phyloP scores from a whole-genome alignment of 2,797 vertebrate genomes.

The Phalanger gymnotis region DNA sequence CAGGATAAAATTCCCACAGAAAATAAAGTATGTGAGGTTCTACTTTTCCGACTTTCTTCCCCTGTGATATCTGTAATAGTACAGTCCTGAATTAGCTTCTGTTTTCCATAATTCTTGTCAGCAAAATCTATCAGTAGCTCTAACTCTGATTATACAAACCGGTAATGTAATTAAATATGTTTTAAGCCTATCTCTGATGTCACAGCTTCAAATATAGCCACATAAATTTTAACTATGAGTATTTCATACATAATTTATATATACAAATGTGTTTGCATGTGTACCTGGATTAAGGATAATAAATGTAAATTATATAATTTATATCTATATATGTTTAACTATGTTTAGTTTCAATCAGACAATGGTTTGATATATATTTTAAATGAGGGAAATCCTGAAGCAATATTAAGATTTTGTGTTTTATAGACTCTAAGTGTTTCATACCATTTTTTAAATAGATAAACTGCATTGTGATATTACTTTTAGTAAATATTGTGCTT shows the following conservation, averaged over 20 bases:
- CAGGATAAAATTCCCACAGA: conserved; percentile 51
- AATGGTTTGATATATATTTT: conserved; percentile 75
- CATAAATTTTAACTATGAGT: conserved; percentile 67
- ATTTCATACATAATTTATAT: conserved; percentile 80
- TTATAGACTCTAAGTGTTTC: conserved; percentile 67
- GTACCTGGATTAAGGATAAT: conserved; percentile 79
- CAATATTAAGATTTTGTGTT: conserved; percentile 70
- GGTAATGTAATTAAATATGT: conserved; percentile 76
- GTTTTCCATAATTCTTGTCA: conserved; percentile 79
- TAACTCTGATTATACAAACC: conserved; percentile 61
- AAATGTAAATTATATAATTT: conserved; percentile 78
- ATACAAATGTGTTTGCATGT: conserved; percentile 77
- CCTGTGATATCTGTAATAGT: conserved; percentile 75
- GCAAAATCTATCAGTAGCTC: conserved; percentile 78
- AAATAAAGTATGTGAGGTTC: conserved; percentile 43
- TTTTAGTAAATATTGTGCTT: conserved; percentile 78
- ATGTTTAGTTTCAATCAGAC: conserved; percentile 77
- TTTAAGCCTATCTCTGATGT: conserved; percentile 80
- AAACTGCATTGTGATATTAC: conserved; percentile 75
- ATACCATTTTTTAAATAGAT: conserved; percentile 80
- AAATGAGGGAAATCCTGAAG: conserved; percentile 74
- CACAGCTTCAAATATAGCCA: conserved; percentile 67
- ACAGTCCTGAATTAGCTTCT: conserved; percentile 77
- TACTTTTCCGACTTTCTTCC: conserved; percentile 61
- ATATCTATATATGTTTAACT: conserved; percentile 73